These are phyloP conservation scores for Chymomyza caudatula DNA, from an alignment of 2,888 invertebrate genomes.

Conservation along the genomic window DNA sequence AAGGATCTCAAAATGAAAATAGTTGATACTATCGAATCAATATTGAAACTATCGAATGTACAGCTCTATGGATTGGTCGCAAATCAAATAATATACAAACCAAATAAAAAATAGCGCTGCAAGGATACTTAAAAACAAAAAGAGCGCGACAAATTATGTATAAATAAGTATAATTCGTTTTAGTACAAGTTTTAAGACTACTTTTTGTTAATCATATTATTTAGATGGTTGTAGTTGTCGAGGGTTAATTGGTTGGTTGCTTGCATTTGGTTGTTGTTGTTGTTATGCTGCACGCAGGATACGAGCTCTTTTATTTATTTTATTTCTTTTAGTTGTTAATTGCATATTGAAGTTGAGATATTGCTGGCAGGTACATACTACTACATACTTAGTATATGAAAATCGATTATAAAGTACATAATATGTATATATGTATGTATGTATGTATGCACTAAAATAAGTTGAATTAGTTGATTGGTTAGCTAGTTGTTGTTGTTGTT, in stretches of 20 bases:
- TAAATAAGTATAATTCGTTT: conserved; percentile 6
- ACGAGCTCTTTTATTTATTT: not conserved
- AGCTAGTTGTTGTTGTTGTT: not conserved
- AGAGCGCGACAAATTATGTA: conserved; percentile 12
- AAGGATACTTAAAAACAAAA: not conserved
- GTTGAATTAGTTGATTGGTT: not conserved
- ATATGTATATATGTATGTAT: not conserved
- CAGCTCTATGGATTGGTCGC: too few relatives aligned
- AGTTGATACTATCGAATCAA: too few relatives aligned
- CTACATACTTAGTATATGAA: not conserved
- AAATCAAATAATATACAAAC: conserved; percentile 1
- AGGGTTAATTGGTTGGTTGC: conserved; percentile 10
- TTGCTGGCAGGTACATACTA: not conserved
- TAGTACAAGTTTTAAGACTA: not conserved
- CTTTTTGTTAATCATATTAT: not conserved
- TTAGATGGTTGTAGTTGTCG: conserved; percentile 7
- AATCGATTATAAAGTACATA: not conserved
- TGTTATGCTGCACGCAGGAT: not conserved
- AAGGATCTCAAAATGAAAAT: too few relatives aligned
- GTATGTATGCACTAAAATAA: not conserved
- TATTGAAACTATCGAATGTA: too few relatives aligned
- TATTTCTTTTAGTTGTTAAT: not conserved
- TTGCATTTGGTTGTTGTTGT: conserved; percentile 15
- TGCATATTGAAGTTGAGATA: not conserved
- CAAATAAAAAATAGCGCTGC: not conserved